A percentile compares a stretch with the other conserved stretches of the same genome.
Evolutionary conservation across 2,113 vertebrate species (phyloP).

Genomic region (Lipophrys pholis): DNA sequence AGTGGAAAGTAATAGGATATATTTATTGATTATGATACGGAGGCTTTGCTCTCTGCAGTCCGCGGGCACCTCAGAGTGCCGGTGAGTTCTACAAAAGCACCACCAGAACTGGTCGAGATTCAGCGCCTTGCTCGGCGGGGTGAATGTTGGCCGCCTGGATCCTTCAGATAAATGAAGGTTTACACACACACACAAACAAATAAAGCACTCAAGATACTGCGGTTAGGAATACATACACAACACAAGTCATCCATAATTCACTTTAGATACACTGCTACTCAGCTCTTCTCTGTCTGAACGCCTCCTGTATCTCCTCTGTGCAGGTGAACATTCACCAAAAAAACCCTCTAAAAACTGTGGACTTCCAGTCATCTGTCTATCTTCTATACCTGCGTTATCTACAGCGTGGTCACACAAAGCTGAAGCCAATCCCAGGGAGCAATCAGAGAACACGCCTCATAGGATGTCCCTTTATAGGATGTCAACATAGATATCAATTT

Average conservation of each 20-base stretch:
- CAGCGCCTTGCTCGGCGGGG: background rate
- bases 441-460: too few relatives aligned
- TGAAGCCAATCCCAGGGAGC: too few relatives aligned
- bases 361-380: background rate
- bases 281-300: background rate
- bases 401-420: too few relatives aligned
- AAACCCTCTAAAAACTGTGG: background rate
- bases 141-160: background rate
- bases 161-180: background rate
- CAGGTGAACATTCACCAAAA: background rate
- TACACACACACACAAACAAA: slow-evolving; percentile 9
- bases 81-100: slow-evolving; percentile 12
- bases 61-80: slow-evolving; percentile 10
- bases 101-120: slow-evolving; percentile 6
- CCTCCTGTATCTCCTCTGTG: too few relatives aligned
- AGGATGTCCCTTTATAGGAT: too few relatives aligned
- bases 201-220: slow-evolving; percentile 10
- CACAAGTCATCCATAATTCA: slow-evolving; percentile 38
- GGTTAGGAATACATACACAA: slow-evolving; percentile 20
- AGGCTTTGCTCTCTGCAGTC: background rate
- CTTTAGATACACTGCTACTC: background rate
- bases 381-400: too few relatives aligned
- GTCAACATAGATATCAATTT: too few relatives aligned
- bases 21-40: slow-evolving; percentile 24
- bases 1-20: slow-evolving; percentile 9